A percentile compares a stretch with the other conserved stretches of the same genome.
These are phyloP conservation scores for Glareola pratincola DNA, from an alignment of 2,113 vertebrate species.

Conservation along the genomic window DNA sequence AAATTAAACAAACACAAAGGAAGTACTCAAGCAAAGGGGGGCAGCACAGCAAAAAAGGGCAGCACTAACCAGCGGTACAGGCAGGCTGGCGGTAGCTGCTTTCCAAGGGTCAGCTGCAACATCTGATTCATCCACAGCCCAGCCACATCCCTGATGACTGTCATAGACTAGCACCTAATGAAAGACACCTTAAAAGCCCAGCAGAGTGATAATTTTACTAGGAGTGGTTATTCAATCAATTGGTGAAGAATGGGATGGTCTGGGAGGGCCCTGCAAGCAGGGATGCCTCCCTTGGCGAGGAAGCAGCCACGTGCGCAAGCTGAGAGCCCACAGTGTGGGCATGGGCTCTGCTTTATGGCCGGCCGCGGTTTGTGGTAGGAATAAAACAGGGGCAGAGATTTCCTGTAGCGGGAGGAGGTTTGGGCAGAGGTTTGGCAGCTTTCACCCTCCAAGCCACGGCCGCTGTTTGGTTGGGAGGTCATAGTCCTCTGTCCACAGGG, in stretches of 20 bases:
- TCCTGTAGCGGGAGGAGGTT: background rate
- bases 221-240: background rate
- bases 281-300: background rate
- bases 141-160: background rate
- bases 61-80: background rate
- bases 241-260: background rate
- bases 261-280: background rate
- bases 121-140: background rate
- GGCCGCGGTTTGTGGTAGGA: background rate
- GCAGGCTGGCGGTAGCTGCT: background rate
- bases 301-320: background rate
- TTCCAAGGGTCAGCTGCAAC: background rate
- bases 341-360: background rate
- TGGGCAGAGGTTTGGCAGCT: background rate
- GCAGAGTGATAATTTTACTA: background rate
- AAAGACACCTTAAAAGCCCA: background rate
- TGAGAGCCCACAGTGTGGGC: background rate
- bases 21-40: background rate
- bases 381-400: background rate
- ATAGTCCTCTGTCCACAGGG: background rate
- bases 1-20: background rate
- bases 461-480: background rate
- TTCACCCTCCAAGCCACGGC: background rate
- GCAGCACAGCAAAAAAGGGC: background rate
- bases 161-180: background rate